Conservation (phyloP, 92 coral and sea anemone genomes). For the Parazoanthus atlanticus region DNA sequence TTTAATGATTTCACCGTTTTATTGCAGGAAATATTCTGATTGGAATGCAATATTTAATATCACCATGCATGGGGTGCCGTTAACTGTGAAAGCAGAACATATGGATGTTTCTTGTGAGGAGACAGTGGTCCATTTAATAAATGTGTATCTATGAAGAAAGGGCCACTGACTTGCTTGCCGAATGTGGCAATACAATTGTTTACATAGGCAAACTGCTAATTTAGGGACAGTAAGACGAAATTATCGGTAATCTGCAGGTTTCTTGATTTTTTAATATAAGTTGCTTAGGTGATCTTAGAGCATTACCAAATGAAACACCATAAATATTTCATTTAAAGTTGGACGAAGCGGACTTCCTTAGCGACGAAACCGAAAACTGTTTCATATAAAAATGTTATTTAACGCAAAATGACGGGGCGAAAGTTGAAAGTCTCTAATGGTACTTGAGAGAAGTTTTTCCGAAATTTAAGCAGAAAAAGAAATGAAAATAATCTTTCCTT, state of each 20-base stretch:
- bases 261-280: background rate
- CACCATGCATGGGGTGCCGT: background rate
- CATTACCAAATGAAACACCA: background rate
- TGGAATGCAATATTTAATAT: background rate
- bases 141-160: background rate
- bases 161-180: background rate
- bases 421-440: no score
- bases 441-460: no score
- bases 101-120: background rate
- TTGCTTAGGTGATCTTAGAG: conserved; percentile 6
- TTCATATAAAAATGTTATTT: background rate
- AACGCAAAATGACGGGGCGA: background rate
- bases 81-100: background rate
- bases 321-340: background rate
- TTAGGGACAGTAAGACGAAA: background rate
- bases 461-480: no score
- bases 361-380: background rate
- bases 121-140: background rate
- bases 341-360: background rate
- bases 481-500: no score
- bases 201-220: conserved; percentile 1
- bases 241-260: background rate
- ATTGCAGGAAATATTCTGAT: conserved; percentile 8
- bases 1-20: conserved; percentile 12
- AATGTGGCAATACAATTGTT: background rate